A percentile compares a stretch with the other conserved stretches of the same genome.
phyloP scores from a whole-genome alignment of 2,888 invertebrate genomes.

The Cheilosia soror region DNA sequence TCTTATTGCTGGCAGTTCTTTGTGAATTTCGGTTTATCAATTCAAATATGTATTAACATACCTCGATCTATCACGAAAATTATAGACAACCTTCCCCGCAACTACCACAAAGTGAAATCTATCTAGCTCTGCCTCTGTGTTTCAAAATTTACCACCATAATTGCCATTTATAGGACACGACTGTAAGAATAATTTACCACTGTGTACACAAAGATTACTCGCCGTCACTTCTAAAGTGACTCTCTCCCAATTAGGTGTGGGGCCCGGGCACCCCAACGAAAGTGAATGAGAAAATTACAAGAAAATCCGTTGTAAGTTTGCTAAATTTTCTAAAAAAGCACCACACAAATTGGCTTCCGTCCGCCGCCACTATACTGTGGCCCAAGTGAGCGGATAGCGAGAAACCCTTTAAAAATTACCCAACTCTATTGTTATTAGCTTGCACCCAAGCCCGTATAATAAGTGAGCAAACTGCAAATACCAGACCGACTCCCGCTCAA shows the following conservation, averaged over 20 bases:
- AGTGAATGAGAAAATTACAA: slow-evolving; percentile 71
- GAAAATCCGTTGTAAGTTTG: slow-evolving; percentile 64
- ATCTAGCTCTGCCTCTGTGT: background rate
- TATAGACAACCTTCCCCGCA: background rate
- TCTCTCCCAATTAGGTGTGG: slow-evolving; percentile 65
- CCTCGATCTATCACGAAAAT: background rate
- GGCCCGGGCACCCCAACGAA: slow-evolving; percentile 46
- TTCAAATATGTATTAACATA: too few species aligned
- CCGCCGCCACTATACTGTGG: background rate
- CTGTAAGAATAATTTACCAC: background rate
- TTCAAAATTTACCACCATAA: slow-evolving; percentile 24
- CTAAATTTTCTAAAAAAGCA: slow-evolving; percentile 55
- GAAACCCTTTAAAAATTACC: slow-evolving; percentile 72
- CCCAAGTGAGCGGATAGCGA: slow-evolving; percentile 46
- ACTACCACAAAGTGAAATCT: slow-evolving; percentile 6
- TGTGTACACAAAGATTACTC: slow-evolving; percentile 28
- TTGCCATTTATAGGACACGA: slow-evolving; percentile 50
- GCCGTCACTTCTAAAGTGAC: slow-evolving; percentile 40
- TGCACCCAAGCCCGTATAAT: slow-evolving; percentile 56
- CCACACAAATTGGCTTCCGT: slow-evolving; percentile 65
- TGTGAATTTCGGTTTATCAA: too few species aligned
- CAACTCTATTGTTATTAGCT: slow-evolving; percentile 62
- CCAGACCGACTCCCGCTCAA: slow-evolving; percentile 48
- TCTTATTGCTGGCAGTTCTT: too few species aligned
- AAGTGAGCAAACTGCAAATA: slow-evolving; percentile 63